Base-by-base conservation (phyloP, 2,888 invertebrate species). In the Linnaemya vulpina region DNA sequence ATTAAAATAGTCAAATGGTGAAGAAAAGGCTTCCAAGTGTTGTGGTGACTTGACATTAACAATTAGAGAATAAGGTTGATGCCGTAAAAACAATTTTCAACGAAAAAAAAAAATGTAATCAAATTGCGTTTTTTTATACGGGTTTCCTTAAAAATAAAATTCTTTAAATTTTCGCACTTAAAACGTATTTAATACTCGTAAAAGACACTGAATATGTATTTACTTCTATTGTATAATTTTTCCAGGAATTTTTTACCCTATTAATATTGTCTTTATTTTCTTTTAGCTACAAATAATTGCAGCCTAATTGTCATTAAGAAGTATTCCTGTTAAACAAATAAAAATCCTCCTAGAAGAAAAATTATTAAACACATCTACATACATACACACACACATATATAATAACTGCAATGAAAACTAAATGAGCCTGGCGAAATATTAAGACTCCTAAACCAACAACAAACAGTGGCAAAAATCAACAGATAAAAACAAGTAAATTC, bases 271-370 rank as follows among this genome's bases (percentile, higher is more conserved):
- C 20, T 70, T 40, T 71, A 30, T 40, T 40, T 51, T 20, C 13
- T 20, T 84, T 46, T 70, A 84, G 84, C 67, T 84, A 84, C 35
- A 84, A 84, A 84, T 83, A 83, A 83, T 83, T 67, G 53, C 73
- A 55, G 25, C 9, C 63, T 46, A 60, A 67, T 10, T 55, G 51
- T 11, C 7, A 65, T 67, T 80, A 67, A 74, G 40, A 20, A 49
- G 4, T 58, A 62, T 67, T 51, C 30, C 46, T 71, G 71, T 71
- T 20, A 46, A 71, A 65, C 40, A 49, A 62, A 15, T 17, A 49
- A 55, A 67, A 73, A 5, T 17, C 35, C 63, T 49, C 40, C 38
- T 20, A 17, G 13, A 55, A 35, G 7, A 15, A 70, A 35, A 17
- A 35, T 65, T 53, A 46, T 53, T 25, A 73, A 38, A 46, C 22